These are phyloP conservation scores for Albula goreensis DNA, from an alignment of 2,113 vertebrate genomes.

Conservation along the genomic window DNA sequence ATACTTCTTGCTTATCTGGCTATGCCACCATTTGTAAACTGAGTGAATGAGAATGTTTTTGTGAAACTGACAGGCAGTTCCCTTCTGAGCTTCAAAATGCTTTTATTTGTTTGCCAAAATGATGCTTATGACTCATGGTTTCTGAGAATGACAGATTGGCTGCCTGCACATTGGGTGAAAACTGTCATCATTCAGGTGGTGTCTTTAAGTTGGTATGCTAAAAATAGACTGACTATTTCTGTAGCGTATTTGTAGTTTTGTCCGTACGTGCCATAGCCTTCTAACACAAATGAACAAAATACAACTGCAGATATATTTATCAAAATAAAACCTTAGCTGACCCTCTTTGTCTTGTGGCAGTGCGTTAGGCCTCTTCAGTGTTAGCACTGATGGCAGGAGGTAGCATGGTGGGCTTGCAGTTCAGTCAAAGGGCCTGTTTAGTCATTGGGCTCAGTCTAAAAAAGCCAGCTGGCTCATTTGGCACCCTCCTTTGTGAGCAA, in stretches of 20 bases:
- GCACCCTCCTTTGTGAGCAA: constrained; percentile 5
- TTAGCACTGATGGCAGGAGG: not conserved
- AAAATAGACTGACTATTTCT: too few species aligned
- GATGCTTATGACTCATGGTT: not conserved
- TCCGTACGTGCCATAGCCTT: too few species aligned
- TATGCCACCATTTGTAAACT: not conserved
- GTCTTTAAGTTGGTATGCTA: too few species aligned
- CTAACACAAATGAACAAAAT: too few species aligned
- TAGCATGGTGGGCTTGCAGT: not conserved
- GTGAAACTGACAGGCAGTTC: too few species aligned
- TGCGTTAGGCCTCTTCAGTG: not conserved
- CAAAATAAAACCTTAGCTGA: too few species aligned
- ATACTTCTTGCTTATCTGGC: not conserved
- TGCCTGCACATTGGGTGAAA: too few species aligned
- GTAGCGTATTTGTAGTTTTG: too few species aligned
- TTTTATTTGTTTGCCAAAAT: too few species aligned
- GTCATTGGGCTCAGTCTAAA: not conserved
- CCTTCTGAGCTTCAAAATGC: too few species aligned
- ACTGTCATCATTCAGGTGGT: too few species aligned
- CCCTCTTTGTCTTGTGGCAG: not conserved
- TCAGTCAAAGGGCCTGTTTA: constrained; percentile 11
- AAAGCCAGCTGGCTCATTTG: not conserved
- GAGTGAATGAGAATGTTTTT: not conserved
- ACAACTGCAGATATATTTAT: too few species aligned
- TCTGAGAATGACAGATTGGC: not conserved